Percentiles rank a stretch among this genome's conserved stretches.
phyloP scores from a whole-genome alignment of 2,888 invertebrate genomes.

The Frankliniella fusca region DNA sequence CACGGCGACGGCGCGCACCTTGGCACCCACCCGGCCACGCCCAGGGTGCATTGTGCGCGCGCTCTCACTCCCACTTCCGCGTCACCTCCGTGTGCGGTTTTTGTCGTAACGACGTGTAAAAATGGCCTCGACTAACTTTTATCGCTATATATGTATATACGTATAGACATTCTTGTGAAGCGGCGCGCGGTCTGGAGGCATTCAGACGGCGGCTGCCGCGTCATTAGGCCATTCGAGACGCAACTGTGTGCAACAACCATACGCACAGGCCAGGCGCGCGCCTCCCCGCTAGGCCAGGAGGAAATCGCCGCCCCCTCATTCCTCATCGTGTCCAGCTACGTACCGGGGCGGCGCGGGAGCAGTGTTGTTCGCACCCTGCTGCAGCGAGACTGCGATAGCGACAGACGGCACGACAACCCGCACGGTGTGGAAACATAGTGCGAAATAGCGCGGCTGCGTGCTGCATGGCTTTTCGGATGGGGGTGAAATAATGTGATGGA shows the following conservation, averaged over 20 bases:
- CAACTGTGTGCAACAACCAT: not conserved
- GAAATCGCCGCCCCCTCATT: no score
- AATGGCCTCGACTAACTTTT: conserved; percentile 16
- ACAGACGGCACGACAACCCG: no score
- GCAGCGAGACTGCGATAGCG: no score
- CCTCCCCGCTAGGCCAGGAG: no score
- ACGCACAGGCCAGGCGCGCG: no score
- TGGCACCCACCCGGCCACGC: not conserved
- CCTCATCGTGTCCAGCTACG: no score
- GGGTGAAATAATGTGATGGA: not conserved
- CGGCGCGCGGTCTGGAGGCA: not conserved
- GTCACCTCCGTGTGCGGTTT: not conserved
- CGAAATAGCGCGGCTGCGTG: no score
- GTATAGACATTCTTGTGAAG: not conserved
- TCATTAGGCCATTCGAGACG: conserved; percentile 5
- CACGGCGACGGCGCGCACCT: not conserved
- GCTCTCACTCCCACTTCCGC: conserved; percentile 12
- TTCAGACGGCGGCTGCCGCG: not conserved
- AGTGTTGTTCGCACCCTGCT: no score
- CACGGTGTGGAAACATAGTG: no score
- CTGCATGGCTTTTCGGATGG: no score
- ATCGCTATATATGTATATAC: conserved; percentile 6
- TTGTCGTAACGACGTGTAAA: conserved; percentile 22
- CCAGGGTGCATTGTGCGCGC: not conserved
- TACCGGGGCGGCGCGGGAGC: no score